Evolutionary conservation across 2,888 invertebrate genomes (phyloP), one percentile per base, ranked within the genome.

Genomic region (Branchinecta sandiegonensis): DNA sequence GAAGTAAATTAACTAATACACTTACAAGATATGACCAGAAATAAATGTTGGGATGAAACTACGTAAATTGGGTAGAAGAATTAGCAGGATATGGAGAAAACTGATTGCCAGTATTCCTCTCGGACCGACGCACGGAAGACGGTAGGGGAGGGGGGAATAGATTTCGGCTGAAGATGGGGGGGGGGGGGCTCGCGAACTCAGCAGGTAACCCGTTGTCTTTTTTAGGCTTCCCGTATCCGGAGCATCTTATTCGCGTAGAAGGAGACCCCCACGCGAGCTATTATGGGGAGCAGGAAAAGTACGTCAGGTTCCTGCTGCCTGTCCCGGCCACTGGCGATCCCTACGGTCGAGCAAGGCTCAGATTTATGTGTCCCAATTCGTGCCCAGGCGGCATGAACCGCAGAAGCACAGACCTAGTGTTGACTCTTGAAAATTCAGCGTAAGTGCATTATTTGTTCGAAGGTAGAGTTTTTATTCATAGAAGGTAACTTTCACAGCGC

Each of bases 301-400:
- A n/a, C 23, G 63, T 56, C 14, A n/a, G 63, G 14, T 56, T 56
- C 63, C n/a, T 17, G 9, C 10, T 56, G n/a, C 63, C 63, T 9
- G 23, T 56, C n/a, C 63, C 63, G 12, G n/a, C 23, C n/a, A 56
- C 63, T 56, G 63, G 63, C 2, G n/a, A n/a, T 10, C 8, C 14
- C 10, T 23, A 56, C 10, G 63, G 63, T 23, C 23, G 23, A 9
- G 63, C 63, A 8, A 56, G 63, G 11, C 63, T 56, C 8, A n/a
- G 63, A 11, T 56, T 56, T 23, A 56, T 56, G 63, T 56, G 63
- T 23, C 63, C 63, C 12, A 56, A 56, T 56, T 56, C 63, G 23
- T 56, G 63, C 23, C 63, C 63, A 10, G 63, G 63, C 14, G 63
- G 63, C 12, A 56, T 56, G 63, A 56, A 56, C 23, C n/a, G 63